Evolutionary conservation across 2,113 vertebrate genomes (phyloP), one percentile per base, ranked within the genome.

Genomic region (Centropus unirufus): DNA sequence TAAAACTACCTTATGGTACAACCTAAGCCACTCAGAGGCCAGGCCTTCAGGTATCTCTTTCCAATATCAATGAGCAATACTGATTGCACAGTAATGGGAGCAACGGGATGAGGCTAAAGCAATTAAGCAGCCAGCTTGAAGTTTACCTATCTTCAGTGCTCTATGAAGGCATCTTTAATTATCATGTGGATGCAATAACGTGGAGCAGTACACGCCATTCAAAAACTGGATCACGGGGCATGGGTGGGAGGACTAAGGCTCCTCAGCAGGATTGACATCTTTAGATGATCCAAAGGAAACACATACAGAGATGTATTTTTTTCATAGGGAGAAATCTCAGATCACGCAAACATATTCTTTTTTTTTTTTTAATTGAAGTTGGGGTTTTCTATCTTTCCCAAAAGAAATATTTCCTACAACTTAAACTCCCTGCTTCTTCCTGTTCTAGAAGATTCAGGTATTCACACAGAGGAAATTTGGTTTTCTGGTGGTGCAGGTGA

Each of bases 101-200:
- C 87, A 96, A 83, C 5, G 8, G 96, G 90, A 97, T 27, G 40
- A 97, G 97, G 94, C 87, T 89, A 82, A 97, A 97, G 96, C 95
- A 98, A 98, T 98, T 97, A 98, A 98, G 95, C 97, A 96, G 95
- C 93, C 93, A 96, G 89, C 92, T 86, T 89, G 76, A 95, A 92
- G 87, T 88, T 95, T 91, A 39, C 94, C 96, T 83, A 61, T 84
- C 95, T 87, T 85, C 97, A 89, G 92, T 90, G 87, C 78, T 94
- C 85, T 83, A 91, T 77, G 93, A 97, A 97, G 92, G 67, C 88
- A 83, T 93, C 67, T 95, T 96, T 91, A 97, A 97, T 97, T 97
- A 96, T 83, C 40, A 34, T 11, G 13, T 74, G 87, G 93, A 88
- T 82, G 83, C 87, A 95, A 93, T 52, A 83, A 80, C 47, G 17